Evolutionary conservation across 2,113 vertebrate species (phyloP), one percentile per base, ranked within the genome.

Genomic region (Hucho hucho): DNA sequence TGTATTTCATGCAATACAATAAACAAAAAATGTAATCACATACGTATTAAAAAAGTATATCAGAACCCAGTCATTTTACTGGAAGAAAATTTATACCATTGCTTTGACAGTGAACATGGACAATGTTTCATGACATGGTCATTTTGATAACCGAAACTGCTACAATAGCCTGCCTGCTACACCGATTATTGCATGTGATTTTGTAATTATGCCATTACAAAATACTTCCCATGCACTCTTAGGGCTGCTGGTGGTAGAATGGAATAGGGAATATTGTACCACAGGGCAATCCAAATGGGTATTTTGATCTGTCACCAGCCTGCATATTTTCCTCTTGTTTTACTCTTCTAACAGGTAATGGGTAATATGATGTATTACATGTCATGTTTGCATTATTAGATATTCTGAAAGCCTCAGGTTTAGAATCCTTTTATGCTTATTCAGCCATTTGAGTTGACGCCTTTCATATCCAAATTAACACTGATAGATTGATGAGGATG

Each of bases 381-480:
- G 96, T 96, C 96, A 96, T 85, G 79, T 88, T 79, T 79, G 91
- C 92, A 83, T 94, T 85, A 89, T 95, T 92, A 93, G 92, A 89
- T 92, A 84, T 92, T 92, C 92, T 86, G 75, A 89, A 90, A 89
- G 82, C 79, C 86, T 89, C 78, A 84, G 83, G 81, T 91, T 90
- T 86, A 77, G 79, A 80, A 71, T 73, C 81, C 81, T 89, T 85
- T 96, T 95, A 94, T 96, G 96, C 95, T 96, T 96, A 96, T 95
- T 96, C 95, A 98, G 96, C 95, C 92, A 91, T 95, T 95, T 95
- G 93, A 95, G 95, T 96, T 92, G 93, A 88, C 93, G 92, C 93
- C 94, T 96, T 95, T 96, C 93, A 93, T 93, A 93, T 93, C 94
- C 94, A 93, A 94, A 96, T 96, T 95, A 94, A 93, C 92, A 90